phyloP scores from a whole-genome alignment of 2,113 vertebrate genomes.

The Myxocyprinus asiaticus region DNA sequence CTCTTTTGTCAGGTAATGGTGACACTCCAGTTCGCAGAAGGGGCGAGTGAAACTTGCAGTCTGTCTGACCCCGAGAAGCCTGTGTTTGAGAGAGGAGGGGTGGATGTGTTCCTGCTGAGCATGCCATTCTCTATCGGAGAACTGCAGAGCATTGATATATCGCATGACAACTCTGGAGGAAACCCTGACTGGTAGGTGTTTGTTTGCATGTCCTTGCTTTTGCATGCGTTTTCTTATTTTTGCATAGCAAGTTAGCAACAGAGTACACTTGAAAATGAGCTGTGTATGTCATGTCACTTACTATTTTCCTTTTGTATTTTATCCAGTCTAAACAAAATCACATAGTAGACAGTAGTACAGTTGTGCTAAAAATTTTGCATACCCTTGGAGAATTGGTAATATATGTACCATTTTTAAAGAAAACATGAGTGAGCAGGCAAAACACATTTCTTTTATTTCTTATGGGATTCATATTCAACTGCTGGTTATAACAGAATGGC shows the following conservation, averaged over 20 bases:
- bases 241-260: slow-evolving; percentile 1
- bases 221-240: slow-evolving; percentile 41
- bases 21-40: slow-evolving; percentile 76
- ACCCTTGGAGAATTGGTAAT: too few relatives aligned
- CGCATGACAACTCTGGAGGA: slow-evolving; percentile 78
- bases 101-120: slow-evolving; percentile 80
- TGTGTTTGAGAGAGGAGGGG: slow-evolving; percentile 75
- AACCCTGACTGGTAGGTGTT: slow-evolving; percentile 76
- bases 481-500: too few relatives aligned
- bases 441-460: too few relatives aligned
- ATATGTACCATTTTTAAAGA: too few relatives aligned
- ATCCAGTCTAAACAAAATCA: neutral
- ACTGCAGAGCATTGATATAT: slow-evolving; percentile 73
- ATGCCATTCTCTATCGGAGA: slow-evolving; percentile 75
- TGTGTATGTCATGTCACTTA: neutral
- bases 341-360: neutral
- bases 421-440: too few relatives aligned
- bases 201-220: neutral
- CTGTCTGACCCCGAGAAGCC: slow-evolving; percentile 76
- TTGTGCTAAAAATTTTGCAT: too few relatives aligned
- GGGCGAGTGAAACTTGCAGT: slow-evolving; percentile 69
- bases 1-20: slow-evolving; percentile 71
- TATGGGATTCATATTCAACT: too few relatives aligned
- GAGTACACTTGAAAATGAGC: slow-evolving; percentile 16
- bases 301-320: neutral